A percentile compares a stretch with the other conserved stretches of the same genome.
phyloP scores from a whole-genome alignment of 2,797 vertebrate genomes.

The Neosilurus mollespiculum region DNA sequence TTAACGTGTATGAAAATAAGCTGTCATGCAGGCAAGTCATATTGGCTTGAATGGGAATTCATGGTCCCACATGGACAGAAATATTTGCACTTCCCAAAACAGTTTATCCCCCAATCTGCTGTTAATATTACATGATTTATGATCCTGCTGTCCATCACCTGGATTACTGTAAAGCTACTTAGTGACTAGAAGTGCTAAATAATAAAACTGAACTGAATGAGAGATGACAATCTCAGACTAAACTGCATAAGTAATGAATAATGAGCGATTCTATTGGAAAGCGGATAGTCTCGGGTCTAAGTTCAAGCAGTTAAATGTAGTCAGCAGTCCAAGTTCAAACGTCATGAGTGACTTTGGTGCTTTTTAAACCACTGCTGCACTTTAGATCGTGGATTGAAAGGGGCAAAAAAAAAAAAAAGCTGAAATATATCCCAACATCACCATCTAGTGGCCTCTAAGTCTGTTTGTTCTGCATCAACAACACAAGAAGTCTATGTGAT shows the following conservation, averaged over 20 bases:
- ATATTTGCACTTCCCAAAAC: too few relatives aligned
- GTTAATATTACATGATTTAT: neutral
- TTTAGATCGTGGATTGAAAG: neutral
- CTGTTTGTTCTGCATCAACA: neutral
- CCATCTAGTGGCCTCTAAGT: slow-evolving; percentile 50
- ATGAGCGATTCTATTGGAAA: neutral
- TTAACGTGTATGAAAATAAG: too few relatives aligned
- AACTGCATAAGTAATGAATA: neutral
- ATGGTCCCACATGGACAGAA: too few relatives aligned
- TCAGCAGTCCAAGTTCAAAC: neutral
- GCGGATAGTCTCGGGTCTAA: neutral
- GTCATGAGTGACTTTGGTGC: neutral
- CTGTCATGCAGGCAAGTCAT: too few relatives aligned
- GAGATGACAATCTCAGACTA: neutral
- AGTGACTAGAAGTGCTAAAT: neutral
- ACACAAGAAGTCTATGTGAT: neutral
- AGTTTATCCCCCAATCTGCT: too few relatives aligned
- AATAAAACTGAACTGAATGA: neutral
- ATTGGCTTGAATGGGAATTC: too few relatives aligned
- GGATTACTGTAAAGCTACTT: neutral
- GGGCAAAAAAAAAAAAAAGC: neutral
- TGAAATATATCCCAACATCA: slow-evolving; percentile 37
- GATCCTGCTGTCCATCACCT: neutral
- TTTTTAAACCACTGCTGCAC: neutral
- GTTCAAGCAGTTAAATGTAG: neutral